Base-by-base conservation (phyloP, 2,888 invertebrate genomes). In the Plebejus anna region DNA sequence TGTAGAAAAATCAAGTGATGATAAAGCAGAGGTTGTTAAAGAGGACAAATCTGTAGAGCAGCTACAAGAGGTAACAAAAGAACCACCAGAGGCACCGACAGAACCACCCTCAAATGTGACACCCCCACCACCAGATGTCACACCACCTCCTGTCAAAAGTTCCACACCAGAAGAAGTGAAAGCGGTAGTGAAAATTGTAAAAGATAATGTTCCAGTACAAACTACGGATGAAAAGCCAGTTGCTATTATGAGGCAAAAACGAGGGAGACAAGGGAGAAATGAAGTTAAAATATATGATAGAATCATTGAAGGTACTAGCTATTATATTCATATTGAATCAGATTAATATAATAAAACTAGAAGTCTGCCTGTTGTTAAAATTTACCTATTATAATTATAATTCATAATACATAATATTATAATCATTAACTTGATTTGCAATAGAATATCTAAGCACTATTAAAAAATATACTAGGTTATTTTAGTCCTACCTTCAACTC, bases 211-310 rank as follows among this genome's bases (percentile, higher is more conserved):
- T 55, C 71, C 66, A 3, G 78, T 83, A 4, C 90, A 90, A 75
- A 86, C 90, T 0, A 88, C 94, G 7, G 95, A 95, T 81, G 91
- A 95, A 7, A 91, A 94, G 76, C 82, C 85, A 0, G 89, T 89
- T 0, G 91, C 91, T 0, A 79, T 92, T 47, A 79, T 94, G 78
- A 84, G 94, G 61, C 90, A 91, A 80, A 84, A 84, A 51, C 82
- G 94, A 66, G 94, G 94, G 0, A 82, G 94, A 16, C 92, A 92
- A 78, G 92, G 93, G 1, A 83, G 89, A 76, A 92, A 88, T 80
- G 94, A 93, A 81, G 94, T 94, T 13, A 94, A 94, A 81, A 94
- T 94, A 72, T 94, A 94, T 85, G 94, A 94, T 78, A 88, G 92
- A 77, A 88, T 94, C 80, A 90, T 94, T 83, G 94, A 94, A 87